phyloP scores from a whole-genome alignment of 1,140 invertebrate species.

The Conus betulinus region DNA sequence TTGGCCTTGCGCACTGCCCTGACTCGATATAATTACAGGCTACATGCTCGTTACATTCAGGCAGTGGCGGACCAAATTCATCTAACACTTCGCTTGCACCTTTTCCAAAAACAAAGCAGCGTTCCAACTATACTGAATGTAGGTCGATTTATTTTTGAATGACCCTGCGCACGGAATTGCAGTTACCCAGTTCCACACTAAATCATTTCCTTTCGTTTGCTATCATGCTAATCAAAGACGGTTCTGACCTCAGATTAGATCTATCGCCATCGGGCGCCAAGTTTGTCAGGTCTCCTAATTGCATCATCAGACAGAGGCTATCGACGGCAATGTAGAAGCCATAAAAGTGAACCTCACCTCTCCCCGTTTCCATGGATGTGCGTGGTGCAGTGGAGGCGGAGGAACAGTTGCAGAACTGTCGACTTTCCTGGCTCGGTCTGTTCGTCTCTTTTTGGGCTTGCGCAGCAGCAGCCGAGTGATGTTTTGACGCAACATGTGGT shows the following conservation, averaged over 20 bases:
- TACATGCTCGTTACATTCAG: not conserved
- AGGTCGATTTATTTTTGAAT: slow-evolving; percentile 5
- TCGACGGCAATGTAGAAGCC: no score
- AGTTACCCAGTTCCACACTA: slow-evolving; percentile 23
- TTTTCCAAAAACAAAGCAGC: not conserved
- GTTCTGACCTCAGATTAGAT: no score
- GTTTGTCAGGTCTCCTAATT: no score
- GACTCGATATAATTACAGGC: no score
- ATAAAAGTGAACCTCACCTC: not conserved
- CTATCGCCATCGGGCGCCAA: not conserved
- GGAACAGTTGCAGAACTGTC: slow-evolving; percentile 21
- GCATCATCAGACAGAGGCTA: no score
- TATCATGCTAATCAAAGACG: not conserved
- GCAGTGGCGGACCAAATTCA: no score
- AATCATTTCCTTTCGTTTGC: not conserved
- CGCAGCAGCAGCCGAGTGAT: slow-evolving; percentile 8
- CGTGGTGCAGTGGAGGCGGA: not conserved
- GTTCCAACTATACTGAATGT: not conserved
- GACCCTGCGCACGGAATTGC: not conserved
- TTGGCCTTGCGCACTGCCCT: no score
- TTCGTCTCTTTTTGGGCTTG: not conserved
- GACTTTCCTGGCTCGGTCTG: not conserved
- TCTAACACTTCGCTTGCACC: no score
- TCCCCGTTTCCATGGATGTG: slow-evolving; percentile 12
- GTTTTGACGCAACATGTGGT: slow-evolving; percentile 38